phyloP scores from a whole-genome alignment of 2,113 vertebrate species.

The Chamaea fasciata region DNA sequence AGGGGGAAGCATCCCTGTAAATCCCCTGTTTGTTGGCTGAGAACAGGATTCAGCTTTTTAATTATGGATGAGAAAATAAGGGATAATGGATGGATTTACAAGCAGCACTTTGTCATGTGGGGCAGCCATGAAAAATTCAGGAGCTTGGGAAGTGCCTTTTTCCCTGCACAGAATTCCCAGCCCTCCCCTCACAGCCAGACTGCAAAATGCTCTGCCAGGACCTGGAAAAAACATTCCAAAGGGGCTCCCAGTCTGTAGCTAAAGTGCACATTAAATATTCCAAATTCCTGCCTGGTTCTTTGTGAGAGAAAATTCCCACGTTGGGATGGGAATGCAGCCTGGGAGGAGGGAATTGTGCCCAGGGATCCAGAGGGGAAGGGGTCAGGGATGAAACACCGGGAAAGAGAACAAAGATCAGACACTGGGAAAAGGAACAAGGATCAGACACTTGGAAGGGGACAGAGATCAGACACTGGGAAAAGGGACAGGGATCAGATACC shows the following conservation, averaged over 20 bases:
- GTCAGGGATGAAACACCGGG: neutral
- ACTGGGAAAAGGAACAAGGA: neutral
- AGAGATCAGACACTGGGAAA: neutral
- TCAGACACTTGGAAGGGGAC: neutral
- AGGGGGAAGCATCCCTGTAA: neutral
- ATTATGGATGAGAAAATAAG: constrained; percentile 20
- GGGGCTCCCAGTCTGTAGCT: neutral
- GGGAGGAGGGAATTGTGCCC: neutral
- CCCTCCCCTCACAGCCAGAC: neutral
- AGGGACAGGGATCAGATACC: neutral
- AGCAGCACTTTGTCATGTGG: constrained; percentile 3
- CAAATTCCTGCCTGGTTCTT: neutral
- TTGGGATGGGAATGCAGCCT: neutral
- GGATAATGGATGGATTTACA: constrained; percentile 6
- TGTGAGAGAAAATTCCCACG: neutral
- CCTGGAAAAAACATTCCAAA: neutral
- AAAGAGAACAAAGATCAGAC: neutral
- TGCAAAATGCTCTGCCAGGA: neutral
- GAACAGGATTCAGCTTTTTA: neutral
- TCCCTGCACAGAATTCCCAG: neutral
- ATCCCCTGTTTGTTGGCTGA: neutral
- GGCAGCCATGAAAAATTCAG: constrained; percentile 11
- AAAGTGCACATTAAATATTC: neutral
- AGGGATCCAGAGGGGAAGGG: neutral
- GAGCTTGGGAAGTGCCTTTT: neutral